phyloP scores from a whole-genome alignment of 2,888 invertebrate species.

The Luffia ferchaultella region DNA sequence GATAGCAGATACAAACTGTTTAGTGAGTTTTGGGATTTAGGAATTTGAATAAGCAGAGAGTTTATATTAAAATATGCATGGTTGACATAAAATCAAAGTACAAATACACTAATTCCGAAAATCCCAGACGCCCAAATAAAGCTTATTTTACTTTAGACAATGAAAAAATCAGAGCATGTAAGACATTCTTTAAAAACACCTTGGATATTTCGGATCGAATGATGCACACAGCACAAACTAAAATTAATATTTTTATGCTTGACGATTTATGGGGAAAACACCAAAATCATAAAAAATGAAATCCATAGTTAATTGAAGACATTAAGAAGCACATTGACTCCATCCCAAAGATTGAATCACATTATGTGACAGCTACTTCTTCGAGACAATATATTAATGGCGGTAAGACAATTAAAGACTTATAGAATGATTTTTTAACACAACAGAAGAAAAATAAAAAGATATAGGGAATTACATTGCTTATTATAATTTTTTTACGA shows the following conservation, averaged over 20 bases:
- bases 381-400: slow-evolving; percentile 15
- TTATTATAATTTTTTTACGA: slow-evolving; percentile 15
- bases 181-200: slow-evolving; percentile 15
- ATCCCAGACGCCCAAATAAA: slow-evolving; percentile 7
- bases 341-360: slow-evolving; percentile 17
- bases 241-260: not conserved
- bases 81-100: slow-evolving; percentile 8
- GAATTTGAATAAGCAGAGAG: not conserved
- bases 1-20: not conserved
- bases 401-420: slow-evolving; percentile 20
- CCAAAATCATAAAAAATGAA: slow-evolving; percentile 11
- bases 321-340: slow-evolving; percentile 15
- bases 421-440: slow-evolving; percentile 20
- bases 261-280: slow-evolving; percentile 14
- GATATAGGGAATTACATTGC: slow-evolving; percentile 9
- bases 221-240: not conserved
- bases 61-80: not conserved
- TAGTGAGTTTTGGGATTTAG: not conserved
- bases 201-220: slow-evolving; percentile 6
- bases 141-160: slow-evolving; percentile 9
- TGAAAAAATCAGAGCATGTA: slow-evolving; percentile 11
- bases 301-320: slow-evolving; percentile 11
- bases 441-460: slow-evolving; percentile 12
- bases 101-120: slow-evolving; percentile 8
- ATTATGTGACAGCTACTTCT: slow-evolving; percentile 15